These are phyloP conservation scores for Turritopsis rubra DNA, from an alignment of 30 jellyfish, hydroid and myxozoan species.

Conservation along the genomic window DNA sequence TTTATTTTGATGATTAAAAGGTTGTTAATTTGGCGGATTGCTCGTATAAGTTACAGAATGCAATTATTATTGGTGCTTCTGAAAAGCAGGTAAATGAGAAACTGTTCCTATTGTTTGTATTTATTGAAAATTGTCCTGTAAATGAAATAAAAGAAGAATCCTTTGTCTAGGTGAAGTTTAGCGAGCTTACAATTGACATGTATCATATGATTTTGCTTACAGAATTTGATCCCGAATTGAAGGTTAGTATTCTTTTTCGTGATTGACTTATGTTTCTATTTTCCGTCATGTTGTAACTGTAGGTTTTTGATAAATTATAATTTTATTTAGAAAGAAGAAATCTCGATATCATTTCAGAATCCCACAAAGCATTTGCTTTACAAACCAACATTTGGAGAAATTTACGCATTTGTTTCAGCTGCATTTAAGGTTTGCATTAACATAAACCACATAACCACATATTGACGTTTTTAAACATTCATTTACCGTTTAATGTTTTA, in stretches of 20 bases:
- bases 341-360: slow-evolving; percentile 1
- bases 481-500: too few species aligned
- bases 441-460: too few species aligned
- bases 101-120: too few species aligned
- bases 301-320: background rate
- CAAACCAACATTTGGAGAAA: slow-evolving; percentile 71
- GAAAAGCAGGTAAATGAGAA: slow-evolving; percentile 83
- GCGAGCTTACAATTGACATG: slow-evolving; percentile 83
- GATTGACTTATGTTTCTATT: background rate
- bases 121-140: background rate
- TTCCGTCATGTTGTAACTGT: background rate
- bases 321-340: background rate
- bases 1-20: background rate
- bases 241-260: background rate
- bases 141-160: too few species aligned
- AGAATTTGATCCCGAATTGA: slow-evolving; percentile 29
- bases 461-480: too few species aligned
- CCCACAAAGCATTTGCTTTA: slow-evolving; percentile 67
- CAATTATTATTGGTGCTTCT: slow-evolving; percentile 64
- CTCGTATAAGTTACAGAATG: slow-evolving; percentile 30
- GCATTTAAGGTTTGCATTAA: slow-evolving; percentile 54
- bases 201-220: slow-evolving; percentile 52
- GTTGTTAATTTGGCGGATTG: background rate
- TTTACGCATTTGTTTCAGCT: slow-evolving; percentile 56
- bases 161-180: slow-evolving; percentile 42